Evolutionary conservation across 2,113 vertebrate species (phyloP), one percentile per base, ranked within the genome.

Genomic region (Astatotilapia flaviijosephi): DNA sequence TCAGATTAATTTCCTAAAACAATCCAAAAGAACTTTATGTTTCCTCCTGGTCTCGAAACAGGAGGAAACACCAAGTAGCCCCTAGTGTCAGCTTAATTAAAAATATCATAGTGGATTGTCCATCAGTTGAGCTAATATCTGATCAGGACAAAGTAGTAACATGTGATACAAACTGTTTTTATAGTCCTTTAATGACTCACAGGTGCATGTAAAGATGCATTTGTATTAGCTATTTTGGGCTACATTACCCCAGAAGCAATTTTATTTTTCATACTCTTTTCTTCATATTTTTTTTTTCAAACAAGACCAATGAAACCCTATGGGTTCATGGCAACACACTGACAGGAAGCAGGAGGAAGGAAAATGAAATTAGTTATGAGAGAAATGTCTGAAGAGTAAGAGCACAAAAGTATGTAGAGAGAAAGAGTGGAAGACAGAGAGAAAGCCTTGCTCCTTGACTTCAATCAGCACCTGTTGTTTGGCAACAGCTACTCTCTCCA

Each of bases 401-500:
- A 11, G 23, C 17, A 28, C 15, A n/a, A 33, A 80, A 49, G 75
- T 8, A 79, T 17, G 12, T 9, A 13, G 80, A 37, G 15, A 13
- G 35, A 45, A 35, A 23, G 33, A 56, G 26, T n/a, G 53, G 37
- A n/a, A 19, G 37, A 7, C 40, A 54, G n/a, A 84, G 31, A 86
- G 49, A 62, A 47, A 82, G 56, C 79, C 73, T 86, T 88, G 89
- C 89, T 88, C 87, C 77, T 91, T 93, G 89, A 93, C 88, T 92
- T 88, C 92, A 94, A 92, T 95, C 91, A 93, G 89, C 31, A 40
- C 12, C 56, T 87, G 83, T 89, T 93, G 92, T 92, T 93, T 94
- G 88, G 79, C 86, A 86, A 80, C 81, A 83, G 86, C 65, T 55
- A 81, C 86, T 56, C 83, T 84, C 73, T 83, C 88, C 79, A 65